Evolutionary conservation across 1,140 invertebrate species (phyloP).

Genomic region (Goniozus legneri): DNA sequence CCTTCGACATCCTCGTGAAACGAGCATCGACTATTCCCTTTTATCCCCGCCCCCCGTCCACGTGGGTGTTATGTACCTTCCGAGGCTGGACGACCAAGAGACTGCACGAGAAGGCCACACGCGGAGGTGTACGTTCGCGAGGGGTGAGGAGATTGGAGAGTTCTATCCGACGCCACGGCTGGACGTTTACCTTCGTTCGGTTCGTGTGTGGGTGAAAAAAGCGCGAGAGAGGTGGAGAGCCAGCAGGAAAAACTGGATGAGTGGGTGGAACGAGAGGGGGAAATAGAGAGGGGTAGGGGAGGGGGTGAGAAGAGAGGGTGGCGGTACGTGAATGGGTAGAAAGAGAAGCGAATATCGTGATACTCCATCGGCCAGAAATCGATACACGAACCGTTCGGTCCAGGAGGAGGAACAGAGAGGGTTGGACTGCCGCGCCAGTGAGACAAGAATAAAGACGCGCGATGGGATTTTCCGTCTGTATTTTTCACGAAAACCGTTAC

Average conservation of each 20-base stretch:
- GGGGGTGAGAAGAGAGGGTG: conserved; percentile 6
- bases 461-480: conserved; percentile 30
- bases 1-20: no score
- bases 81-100: no score
- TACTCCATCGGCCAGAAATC: conserved; percentile 49
- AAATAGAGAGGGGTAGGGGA: conserved; percentile 4
- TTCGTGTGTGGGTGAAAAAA: background rate
- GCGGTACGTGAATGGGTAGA: background rate
- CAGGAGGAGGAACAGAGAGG: conserved; percentile 20
- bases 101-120: no score
- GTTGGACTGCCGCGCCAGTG: conserved; percentile 9
- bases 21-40: no score
- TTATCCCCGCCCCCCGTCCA: no score
- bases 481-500: conserved; percentile 46
- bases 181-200: conserved; percentile 21
- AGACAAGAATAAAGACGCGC: conserved; percentile 9
- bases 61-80: no score
- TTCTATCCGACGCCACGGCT: no score
- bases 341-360: conserved; percentile 38
- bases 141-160: no score
- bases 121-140: no score
- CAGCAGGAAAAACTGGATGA: background rate
- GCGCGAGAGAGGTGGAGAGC: background rate
- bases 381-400: conserved; percentile 39
- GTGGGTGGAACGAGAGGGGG: conserved; percentile 8